phyloP scores from a whole-genome alignment of 2,113 vertebrate genomes.

The Chionodraco myersi region DNA sequence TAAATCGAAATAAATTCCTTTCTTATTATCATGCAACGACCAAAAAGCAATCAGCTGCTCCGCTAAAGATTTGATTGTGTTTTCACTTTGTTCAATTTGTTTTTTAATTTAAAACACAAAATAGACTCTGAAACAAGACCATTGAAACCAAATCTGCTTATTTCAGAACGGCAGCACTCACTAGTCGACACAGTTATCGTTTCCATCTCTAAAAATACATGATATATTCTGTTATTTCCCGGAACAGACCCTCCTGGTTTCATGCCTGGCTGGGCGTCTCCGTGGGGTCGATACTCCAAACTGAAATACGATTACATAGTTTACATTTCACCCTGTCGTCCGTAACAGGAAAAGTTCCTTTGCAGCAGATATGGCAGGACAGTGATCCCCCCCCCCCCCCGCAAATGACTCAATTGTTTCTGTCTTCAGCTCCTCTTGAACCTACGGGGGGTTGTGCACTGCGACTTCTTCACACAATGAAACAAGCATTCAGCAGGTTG shows the following conservation, averaged over 20 bases:
- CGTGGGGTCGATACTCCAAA: background rate
- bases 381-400: background rate
- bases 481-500: slow-evolving; percentile 44
- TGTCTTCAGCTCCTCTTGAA: background rate
- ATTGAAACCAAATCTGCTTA: background rate
- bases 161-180: background rate
- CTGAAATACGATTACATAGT: slow-evolving; percentile 2
- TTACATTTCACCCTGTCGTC: slow-evolving; percentile 24
- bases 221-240: background rate
- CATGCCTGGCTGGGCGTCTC: background rate
- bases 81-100: background rate
- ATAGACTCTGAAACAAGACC: background rate
- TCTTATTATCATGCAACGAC: background rate
- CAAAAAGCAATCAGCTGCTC: background rate
- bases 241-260: background rate
- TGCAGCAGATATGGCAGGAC: slow-evolving; percentile 1
- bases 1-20: too few species aligned
- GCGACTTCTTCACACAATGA: slow-evolving; percentile 17
- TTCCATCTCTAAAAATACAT: background rate
- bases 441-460: slow-evolving; percentile 1
- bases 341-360: background rate
- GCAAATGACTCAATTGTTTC: slow-evolving; percentile 47
- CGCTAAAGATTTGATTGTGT: background rate
- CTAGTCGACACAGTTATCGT: background rate
- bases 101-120: too few species aligned